phyloP scores from a whole-genome alignment of 2,888 invertebrate genomes.

The Elegia similella region DNA sequence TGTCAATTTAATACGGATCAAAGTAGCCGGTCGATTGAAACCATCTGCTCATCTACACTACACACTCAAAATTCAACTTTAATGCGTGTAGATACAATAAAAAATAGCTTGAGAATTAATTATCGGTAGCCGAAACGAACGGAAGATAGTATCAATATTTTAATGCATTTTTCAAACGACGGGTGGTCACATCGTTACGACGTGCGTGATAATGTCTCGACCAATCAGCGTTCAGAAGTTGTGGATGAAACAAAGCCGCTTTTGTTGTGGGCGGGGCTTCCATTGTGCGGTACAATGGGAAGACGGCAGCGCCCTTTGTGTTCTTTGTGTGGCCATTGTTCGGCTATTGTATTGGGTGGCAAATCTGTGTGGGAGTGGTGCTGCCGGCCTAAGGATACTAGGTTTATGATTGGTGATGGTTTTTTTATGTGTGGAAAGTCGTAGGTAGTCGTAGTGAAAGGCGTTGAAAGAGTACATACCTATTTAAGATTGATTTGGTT shows the following conservation, averaged over 20 bases:
- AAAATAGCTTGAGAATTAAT: slow-evolving; percentile 23
- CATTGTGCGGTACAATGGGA: slow-evolving; percentile 75
- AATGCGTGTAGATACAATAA: slow-evolving; percentile 1
- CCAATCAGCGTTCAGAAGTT: slow-evolving; percentile 53
- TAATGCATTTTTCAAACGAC: slow-evolving; percentile 52
- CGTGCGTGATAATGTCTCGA: slow-evolving; percentile 35
- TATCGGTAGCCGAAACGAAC: slow-evolving; percentile 4
- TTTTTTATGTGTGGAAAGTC: not conserved
- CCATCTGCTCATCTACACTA: slow-evolving; percentile 43
- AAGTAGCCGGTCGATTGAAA: slow-evolving; percentile 48
- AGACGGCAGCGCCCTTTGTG: slow-evolving; percentile 70
- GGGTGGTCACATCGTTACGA: slow-evolving; percentile 50
- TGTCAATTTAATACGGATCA: slow-evolving; percentile 66
- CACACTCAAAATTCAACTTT: slow-evolving; percentile 27
- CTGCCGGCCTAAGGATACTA: slow-evolving; percentile 41
- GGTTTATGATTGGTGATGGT: slow-evolving; percentile 29
- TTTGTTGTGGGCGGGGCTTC: slow-evolving; percentile 64
- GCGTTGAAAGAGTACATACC: too few species aligned
- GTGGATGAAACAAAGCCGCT: slow-evolving; percentile 74
- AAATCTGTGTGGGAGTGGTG: slow-evolving; percentile 39
- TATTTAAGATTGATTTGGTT: too few species aligned
- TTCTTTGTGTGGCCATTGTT: slow-evolving; percentile 63
- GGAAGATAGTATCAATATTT: slow-evolving; percentile 44
- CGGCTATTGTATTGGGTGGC: slow-evolving; percentile 43
- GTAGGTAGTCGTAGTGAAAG: not conserved